Base-by-base conservation (phyloP, 2,888 invertebrate genomes). In the Xestia rhomboidea region DNA sequence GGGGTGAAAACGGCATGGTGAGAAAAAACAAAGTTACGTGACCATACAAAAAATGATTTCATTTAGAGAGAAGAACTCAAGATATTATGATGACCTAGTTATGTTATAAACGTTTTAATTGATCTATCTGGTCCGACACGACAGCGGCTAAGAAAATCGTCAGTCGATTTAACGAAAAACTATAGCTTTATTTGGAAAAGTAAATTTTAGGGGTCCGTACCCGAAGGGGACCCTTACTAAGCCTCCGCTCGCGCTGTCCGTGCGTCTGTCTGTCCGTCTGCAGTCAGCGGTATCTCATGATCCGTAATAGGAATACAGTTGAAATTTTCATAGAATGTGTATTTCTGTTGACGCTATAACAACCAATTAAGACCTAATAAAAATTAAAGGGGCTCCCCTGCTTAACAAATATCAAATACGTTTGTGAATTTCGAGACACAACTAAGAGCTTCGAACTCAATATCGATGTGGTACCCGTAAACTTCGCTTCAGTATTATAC, bases 11-110 rank as follows among this genome's bases (percentile, higher is more conserved):
- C 78, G 76, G 62, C 51, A 77, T 62, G 77, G 72, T 72, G 77
- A 82, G 81, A 84, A 87, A 86, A 86, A 81, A 82, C 82, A 74
- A 74, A 46, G 78, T 79, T 89, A 89, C 89, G 90, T 89, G 89
- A 89, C 89, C 79, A 87, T 88, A 87, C 68, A 79, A 84, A 81
- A 83, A 83, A 85, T 83, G 81, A 80, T 78, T 79, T 82, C 87
- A 88, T 87, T 82, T 82, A 68, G 76, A 72, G 34, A 57, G 68
- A 81, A 46, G 75, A 76, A 66, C 13, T 34, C 41, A 41, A 71
- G 76, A 64, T 81, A 81, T 81, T 72, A 68, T 30, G 24, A 68
- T 78, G 82, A 8, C 75, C 85, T 27, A 77, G 82, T 72, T 85
- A 66, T 60, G 44, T 24, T 69, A 70, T 63, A 68, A 73, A 30